Evolutionary conservation across 2,113 vertebrate species (phyloP), one percentile per base, ranked within the genome.

Genomic region (Trichomycterus rosablanca): DNA sequence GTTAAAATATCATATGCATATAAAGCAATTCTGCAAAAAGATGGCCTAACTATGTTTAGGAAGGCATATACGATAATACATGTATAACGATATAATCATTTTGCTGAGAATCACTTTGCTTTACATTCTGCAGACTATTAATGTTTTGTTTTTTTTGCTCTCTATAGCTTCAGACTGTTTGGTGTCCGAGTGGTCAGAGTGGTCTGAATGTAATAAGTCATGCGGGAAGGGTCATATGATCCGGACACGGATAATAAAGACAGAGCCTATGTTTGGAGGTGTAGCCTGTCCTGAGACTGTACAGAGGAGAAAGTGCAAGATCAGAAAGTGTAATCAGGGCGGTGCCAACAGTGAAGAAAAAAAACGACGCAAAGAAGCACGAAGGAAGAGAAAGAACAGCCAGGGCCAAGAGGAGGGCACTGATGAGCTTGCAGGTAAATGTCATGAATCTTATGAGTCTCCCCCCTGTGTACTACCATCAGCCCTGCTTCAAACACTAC

Each of bases 121-220:
- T n/a, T n/a, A n/a, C n/a, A n/a, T n/a, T n/a, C n/a, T n/a, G n/a
- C n/a, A n/a, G n/a, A n/a, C n/a, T n/a, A n/a, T n/a, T n/a, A n/a
- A n/a, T n/a, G n/a, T n/a, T n/a, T n/a, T 32, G 3, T 42, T 10
- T 30, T 7, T 10, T 6, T 39, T n/a, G 19, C 19, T 54, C 18
- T 11, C 5, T 20, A 18, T 70, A 99, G 96, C 96, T 18, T 93
- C 90, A 1, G 85, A 95, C 82, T 98, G 96, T 48, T 74, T 90
- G 70, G 84, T 97, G 74, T 89, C 90, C 0, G 94, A 95, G 62
- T 99, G 96, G 96, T 91, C 91, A 0, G 92, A 95, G 44, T 99
- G 96, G 96, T 95, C 94, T 0, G 93, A 98, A 76, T 99, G 96
- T 74, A 99, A 95, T 52, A 99, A 96, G 68, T 97, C 96, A 0